phyloP scores from a whole-genome alignment of 2,797 vertebrate species.

The Catharus ustulatus region DNA sequence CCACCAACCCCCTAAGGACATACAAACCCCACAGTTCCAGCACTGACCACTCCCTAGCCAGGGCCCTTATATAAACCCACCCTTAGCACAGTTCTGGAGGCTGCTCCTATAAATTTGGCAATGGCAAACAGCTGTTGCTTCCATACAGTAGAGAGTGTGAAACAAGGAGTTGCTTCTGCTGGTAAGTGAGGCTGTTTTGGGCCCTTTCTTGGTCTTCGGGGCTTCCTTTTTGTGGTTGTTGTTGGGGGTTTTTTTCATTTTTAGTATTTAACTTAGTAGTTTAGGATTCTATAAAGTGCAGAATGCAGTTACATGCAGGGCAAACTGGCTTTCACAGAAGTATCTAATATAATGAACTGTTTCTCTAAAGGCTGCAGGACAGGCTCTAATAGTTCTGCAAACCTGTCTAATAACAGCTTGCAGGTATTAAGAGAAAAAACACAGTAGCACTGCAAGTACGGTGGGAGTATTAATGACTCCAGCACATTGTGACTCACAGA shows the following conservation, averaged over 20 bases:
- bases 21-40: not conserved
- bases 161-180: not conserved
- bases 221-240: not conserved
- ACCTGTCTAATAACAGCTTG: not conserved
- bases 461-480: not conserved
- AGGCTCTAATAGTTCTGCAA: not conserved
- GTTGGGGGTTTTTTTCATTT: fast-evolving
- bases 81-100: not conserved
- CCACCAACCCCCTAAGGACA: fast-evolving
- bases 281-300: fast-evolving
- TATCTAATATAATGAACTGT: fast-evolving
- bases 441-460: not conserved
- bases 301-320: fast-evolving
- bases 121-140: constrained; percentile 1
- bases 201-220: fast-evolving
- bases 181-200: not conserved
- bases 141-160: not conserved
- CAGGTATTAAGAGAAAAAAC: not conserved
- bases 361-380: fast-evolving
- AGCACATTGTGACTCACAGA: not conserved
- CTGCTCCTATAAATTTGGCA: constrained; percentile 33
- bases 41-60: not conserved
- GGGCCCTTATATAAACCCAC: constrained; percentile 7
- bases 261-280: fast-evolving
- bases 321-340: not conserved